Evolutionary conservation across 2,797 vertebrate species (phyloP).

Genomic region (Threskiornis aethiopicus): DNA sequence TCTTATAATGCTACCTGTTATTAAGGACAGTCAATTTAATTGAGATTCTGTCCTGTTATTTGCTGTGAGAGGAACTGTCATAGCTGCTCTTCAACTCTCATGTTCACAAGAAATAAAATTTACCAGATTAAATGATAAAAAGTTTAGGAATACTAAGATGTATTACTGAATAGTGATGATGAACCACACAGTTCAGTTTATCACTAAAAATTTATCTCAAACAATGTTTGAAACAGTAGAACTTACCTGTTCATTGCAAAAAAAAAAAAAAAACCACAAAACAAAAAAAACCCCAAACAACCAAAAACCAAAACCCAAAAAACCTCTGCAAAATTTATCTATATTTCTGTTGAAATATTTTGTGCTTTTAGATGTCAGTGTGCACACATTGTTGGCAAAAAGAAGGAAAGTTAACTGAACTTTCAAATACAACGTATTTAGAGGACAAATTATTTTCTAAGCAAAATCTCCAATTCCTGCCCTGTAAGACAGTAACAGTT

Average conservation of each 20-base stretch:
- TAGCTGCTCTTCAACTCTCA: neutral
- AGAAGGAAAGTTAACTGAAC: neutral
- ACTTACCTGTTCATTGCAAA: neutral
- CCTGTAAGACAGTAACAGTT: neutral
- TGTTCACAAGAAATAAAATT: neutral
- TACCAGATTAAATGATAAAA: neutral
- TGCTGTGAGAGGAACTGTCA: neutral
- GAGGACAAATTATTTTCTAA: neutral
- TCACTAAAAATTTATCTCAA: neutral
- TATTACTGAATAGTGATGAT: neutral
- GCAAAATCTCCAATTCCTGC: neutral
- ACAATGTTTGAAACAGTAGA: neutral
- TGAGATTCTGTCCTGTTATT: neutral
- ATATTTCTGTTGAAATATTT: neutral
- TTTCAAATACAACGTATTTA: neutral
- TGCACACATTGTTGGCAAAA: fast-evolving
- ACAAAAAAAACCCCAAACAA: too few relatives aligned
- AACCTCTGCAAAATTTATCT: neutral
- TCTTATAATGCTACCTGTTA: neutral
- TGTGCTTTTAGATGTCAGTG: neutral
- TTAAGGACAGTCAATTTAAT: neutral
- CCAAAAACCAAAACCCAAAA: too few relatives aligned
- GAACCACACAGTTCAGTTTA: neutral
- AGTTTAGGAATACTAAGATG: neutral
- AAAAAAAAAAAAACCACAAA: neutral